Base-by-base conservation (phyloP, 92 coral and sea anemone genomes). In the Desmophyllum pertusum region DNA sequence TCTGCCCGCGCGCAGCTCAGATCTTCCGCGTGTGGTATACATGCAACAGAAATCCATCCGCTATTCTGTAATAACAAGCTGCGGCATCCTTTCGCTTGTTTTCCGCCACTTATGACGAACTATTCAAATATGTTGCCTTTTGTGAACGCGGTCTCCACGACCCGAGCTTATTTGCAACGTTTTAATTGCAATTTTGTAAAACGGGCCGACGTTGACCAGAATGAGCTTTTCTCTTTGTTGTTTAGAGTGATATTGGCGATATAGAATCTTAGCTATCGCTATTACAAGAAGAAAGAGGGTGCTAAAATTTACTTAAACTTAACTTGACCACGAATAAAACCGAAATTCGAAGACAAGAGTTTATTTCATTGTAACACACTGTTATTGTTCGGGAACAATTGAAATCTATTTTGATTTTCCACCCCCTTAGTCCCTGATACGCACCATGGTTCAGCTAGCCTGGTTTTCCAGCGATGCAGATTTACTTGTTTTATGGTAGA, bases 361-460 rank as follows among this genome's bases (percentile, higher is more conserved):
- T 73, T 53, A 71, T 82, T 82, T 82, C 57, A 82, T 71, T 53
- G 86, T 61, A 25, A 53, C 18, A 53, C 42, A 29, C 35, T 21
- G 50, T 82, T 72, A 72, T 82, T 82, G 86, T 82, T 55, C 79
- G 29, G 33, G 86, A 82, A 82, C 86, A 82, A 82, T 82, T 73
- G 41, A 50, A 33, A 61, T n/a, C 71, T 82, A 82, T 72, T 72
- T 72, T 43, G 71, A 79, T 82, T 72, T 82, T 82, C 79, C 79
- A 82, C 86, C 79, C 45, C 57, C 41, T 82, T 72, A 37, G 45
- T 27, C 31, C 55, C 43, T 6, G 73, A 38, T 37, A 43, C 46
- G n/a, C 71, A 19, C 18, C 41, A 67, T 43, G 73, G 31, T 37
- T 80, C 67, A 6, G 51, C 40, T 37, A 35, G 55, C 27, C 71